Evolutionary conservation across 2,113 vertebrate species (phyloP).

Genomic region (Butastur rufipennis): DNA sequence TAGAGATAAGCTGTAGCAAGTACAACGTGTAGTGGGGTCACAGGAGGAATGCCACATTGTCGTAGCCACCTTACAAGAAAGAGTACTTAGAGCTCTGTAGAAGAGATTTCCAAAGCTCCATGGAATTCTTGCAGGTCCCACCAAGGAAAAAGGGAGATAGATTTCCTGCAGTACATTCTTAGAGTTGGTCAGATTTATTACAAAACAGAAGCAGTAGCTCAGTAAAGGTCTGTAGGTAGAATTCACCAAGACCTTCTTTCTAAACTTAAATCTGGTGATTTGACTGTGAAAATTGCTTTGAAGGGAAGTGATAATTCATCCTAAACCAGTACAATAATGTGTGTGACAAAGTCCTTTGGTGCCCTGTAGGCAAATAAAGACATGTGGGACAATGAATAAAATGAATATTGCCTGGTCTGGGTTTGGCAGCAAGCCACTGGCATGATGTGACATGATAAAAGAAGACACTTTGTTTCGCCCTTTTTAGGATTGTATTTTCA

Average conservation of each 20-base stretch:
- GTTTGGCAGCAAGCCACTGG: not conserved
- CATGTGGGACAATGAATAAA: not conserved
- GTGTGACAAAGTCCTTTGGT: not conserved
- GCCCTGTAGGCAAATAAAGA: not conserved
- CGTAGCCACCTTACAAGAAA: not conserved
- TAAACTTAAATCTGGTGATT: not conserved
- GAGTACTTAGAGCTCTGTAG: not conserved
- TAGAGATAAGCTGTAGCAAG: not conserved
- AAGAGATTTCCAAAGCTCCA: not conserved
- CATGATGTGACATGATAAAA: not conserved
- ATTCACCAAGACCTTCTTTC: not conserved
- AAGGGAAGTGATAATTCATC: not conserved
- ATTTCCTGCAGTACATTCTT: not conserved
- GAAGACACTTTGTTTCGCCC: not conserved
- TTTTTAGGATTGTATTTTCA: not conserved
- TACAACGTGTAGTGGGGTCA: not conserved
- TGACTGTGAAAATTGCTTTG: not conserved
- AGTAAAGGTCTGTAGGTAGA: not conserved
- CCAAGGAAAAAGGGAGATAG: not conserved
- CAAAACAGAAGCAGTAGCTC: not conserved
- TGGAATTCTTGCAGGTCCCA: not conserved
- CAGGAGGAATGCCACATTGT: not conserved
- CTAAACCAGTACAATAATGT: not conserved
- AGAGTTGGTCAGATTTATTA: not conserved
- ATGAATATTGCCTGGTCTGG: not conserved